These are phyloP conservation scores for Amphipyra berbera DNA, from an alignment of 2,888 invertebrate genomes.

Conservation along the genomic window DNA sequence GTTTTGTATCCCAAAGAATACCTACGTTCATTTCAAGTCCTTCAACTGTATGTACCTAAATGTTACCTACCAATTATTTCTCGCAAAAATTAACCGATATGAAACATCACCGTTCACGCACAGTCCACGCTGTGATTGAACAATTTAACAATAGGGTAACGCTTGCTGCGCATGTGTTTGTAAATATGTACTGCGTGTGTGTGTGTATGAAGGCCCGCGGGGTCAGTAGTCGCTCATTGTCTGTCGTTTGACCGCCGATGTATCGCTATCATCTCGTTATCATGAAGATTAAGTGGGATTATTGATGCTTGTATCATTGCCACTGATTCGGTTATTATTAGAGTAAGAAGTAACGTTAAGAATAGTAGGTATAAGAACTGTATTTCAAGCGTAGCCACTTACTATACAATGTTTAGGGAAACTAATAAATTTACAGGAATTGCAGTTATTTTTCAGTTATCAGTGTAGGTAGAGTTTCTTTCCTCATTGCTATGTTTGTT, in stretches of 20 bases:
- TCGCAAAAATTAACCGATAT: slow-evolving; percentile 8
- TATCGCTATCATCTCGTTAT: slow-evolving; percentile 44
- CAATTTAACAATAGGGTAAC: slow-evolving; percentile 61
- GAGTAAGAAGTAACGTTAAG: background rate
- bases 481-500: background rate
- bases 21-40: no score
- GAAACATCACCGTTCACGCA: slow-evolving; percentile 24
- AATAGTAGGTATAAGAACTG: no score
- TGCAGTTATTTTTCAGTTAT: no score
- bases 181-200: slow-evolving; percentile 13
- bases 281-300: slow-evolving; percentile 50
- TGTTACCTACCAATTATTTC: background rate
- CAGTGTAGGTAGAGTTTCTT: no score
- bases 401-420: no score
- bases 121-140: slow-evolving; percentile 39
- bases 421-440: no score
- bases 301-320: slow-evolving; percentile 40
- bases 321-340: slow-evolving; percentile 22
- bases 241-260: slow-evolving; percentile 56
- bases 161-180: slow-evolving; percentile 13
- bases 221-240: slow-evolving; percentile 61
- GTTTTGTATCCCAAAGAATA: no score
- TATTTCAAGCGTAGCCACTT: no score
- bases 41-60: background rate
- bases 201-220: slow-evolving; percentile 25